These are phyloP conservation scores for Prietella phreatophila DNA, from an alignment of 2,113 vertebrate species.

Conservation along the genomic window DNA sequence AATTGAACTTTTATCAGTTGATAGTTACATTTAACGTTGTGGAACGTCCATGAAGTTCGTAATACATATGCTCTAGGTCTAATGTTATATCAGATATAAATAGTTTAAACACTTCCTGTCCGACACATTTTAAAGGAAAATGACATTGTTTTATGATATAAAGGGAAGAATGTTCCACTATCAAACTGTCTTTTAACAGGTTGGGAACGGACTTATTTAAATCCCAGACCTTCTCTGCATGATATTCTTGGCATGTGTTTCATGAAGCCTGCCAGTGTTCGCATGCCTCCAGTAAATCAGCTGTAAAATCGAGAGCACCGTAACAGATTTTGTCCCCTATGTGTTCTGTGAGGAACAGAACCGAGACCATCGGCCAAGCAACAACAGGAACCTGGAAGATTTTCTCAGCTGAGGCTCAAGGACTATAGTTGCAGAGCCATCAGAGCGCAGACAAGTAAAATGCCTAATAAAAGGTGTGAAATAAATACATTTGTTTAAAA, in stretches of 20 bases:
- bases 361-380: neutral
- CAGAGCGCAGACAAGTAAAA: neutral
- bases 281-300: slow-evolving; percentile 31
- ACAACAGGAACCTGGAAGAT: neutral
- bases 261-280: slow-evolving; percentile 16
- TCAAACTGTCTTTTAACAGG: neutral
- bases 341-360: neutral
- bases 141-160: slow-evolving; percentile 2
- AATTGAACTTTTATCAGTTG: neutral
- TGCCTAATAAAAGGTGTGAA: neutral
- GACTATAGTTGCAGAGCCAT: neutral
- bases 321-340: slow-evolving; percentile 8
- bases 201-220: slow-evolving; percentile 1
- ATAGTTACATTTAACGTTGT: neutral
- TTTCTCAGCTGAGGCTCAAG: neutral
- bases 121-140: neutral
- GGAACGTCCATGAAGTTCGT: neutral
- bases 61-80: neutral
- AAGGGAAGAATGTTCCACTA: neutral
- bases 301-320: slow-evolving; percentile 23
- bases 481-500: neutral
- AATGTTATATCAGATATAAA: neutral
- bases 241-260: slow-evolving; percentile 12
- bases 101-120: neutral
- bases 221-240: neutral